Percentiles rank a stretch among this genome's conserved stretches.
Conservation (phyloP, 2,797 vertebrate species). For the Ctenosaura bakeri region DNA sequence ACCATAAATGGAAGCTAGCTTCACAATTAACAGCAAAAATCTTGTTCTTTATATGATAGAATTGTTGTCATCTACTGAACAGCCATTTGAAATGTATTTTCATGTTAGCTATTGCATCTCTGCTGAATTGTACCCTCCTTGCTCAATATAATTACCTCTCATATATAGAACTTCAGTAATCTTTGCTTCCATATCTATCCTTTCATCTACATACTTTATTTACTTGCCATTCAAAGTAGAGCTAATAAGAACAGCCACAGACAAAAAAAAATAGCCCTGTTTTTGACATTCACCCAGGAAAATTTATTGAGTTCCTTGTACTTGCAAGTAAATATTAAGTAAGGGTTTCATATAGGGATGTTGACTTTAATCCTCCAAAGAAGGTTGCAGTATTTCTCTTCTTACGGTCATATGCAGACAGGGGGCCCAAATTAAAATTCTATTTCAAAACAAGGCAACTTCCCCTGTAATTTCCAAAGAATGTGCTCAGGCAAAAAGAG, state of each 20-base stretch:
- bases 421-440: too few species aligned
- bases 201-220: conserved; percentile 19
- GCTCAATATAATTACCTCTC: conserved; percentile 9
- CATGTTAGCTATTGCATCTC: not conserved
- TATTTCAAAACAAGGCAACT: not conserved
- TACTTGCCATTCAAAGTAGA: conserved; percentile 15
- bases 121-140: conserved; percentile 13
- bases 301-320: not conserved
- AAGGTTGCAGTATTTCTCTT: not conserved
- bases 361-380: conserved; percentile 6
- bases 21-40: too few species aligned
- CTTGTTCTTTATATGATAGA: not conserved
- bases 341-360: not conserved
- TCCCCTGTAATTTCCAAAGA: not conserved
- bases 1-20: too few species aligned
- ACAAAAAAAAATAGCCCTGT: not conserved
- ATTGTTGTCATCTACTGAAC: not conserved
- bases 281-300: not conserved
- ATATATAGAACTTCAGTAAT: not conserved
- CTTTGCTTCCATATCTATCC: not conserved
- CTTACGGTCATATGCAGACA: not conserved
- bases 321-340: not conserved
- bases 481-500: not conserved
- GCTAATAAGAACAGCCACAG: conserved; percentile 10
- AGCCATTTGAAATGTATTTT: not conserved